Base-by-base conservation (phyloP, 2,888 invertebrate species). In the Lydus trimaculatus region DNA sequence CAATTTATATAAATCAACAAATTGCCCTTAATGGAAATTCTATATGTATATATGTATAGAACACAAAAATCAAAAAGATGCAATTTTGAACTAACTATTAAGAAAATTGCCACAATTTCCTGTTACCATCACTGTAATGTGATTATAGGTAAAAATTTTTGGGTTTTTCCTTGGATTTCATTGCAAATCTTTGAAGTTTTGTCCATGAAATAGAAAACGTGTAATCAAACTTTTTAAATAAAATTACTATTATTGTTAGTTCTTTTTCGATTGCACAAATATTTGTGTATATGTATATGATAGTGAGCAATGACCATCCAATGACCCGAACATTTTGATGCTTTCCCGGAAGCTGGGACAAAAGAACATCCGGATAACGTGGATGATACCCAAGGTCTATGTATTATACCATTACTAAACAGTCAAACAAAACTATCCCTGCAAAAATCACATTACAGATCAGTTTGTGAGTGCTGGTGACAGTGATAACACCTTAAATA, bases 261-360 rank as follows among this genome's bases (percentile, higher is more conserved):
- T 7, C 13, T 25, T 59, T 67, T 65, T 36, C 39, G 65, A 67
- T 78, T 78, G 78, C 77, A 77, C 76, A 78, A 78, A 75, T 75
- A 71, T 60, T 64, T 28, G 58, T 31, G 61, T 48, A 63, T 66
- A 64, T 64, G 65, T 61, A 65, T 72, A 65, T 69, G 67, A 68
- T 66, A 75, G 79, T 82, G 83, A 81, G 82, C 83, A 83, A 83
- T 85, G 85, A 84, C 84, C 84, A 85, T 84, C 84, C 85, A 84
- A 79, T 85, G 85, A 85, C 85, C 85, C 82, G 84, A 83, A 82
- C 82, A 78, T 79, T 80, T 76, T 67, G 78, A 78, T 82, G 82
- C 83, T 85, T 85, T 85, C 85, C 85, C 85, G 85, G 85, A 85
- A 84, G 82, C 81, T 79, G 78, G 78, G 80, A 84, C 84, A 85